phyloP scores from a whole-genome alignment of 1,140 invertebrate genomes.

The Epicauta chinensis region DNA sequence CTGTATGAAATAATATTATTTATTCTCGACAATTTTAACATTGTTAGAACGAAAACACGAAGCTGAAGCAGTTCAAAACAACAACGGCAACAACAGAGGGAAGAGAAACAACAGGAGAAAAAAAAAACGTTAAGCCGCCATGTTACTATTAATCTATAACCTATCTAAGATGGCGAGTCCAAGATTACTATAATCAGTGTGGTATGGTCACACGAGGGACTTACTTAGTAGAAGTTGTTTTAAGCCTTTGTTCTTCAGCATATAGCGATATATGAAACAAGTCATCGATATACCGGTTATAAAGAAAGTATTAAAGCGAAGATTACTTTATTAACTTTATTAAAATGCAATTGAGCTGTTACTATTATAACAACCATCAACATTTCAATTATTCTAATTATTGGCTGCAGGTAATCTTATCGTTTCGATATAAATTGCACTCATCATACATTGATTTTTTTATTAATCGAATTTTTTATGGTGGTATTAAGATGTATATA shows the following conservation, averaged over 20 bases:
- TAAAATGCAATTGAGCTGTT: slow-evolving; percentile 16
- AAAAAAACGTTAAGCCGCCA: slow-evolving; percentile 16
- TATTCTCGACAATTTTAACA: too few relatives aligned
- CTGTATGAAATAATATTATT: too few relatives aligned
- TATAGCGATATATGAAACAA: too few relatives aligned
- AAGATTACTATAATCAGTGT: slow-evolving; percentile 18
- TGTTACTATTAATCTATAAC: slow-evolving; percentile 17
- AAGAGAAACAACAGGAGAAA: too few relatives aligned
- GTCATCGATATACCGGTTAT: slow-evolving; percentile 16
- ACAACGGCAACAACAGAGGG: too few relatives aligned
- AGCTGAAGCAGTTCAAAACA: too few relatives aligned
- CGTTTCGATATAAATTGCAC: too few relatives aligned
- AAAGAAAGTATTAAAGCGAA: slow-evolving; percentile 9
- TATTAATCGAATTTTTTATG: too few relatives aligned
- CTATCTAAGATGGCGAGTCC: slow-evolving; percentile 18
- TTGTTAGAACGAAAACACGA: too few relatives aligned
- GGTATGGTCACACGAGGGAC: slow-evolving; percentile 9
- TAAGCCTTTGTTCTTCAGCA: slow-evolving; percentile 2
- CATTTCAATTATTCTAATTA: slow-evolving; percentile 11
- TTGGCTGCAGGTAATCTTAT: too few relatives aligned
- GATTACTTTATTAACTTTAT: slow-evolving; percentile 26
- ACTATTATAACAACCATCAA: slow-evolving; percentile 7
- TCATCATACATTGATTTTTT: too few relatives aligned
- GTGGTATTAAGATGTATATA: too few relatives aligned
- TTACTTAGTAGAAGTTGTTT: slow-evolving; percentile 8